Conservation (phyloP, 2,797 vertebrate genomes). For the Merluccius polli region DNA sequence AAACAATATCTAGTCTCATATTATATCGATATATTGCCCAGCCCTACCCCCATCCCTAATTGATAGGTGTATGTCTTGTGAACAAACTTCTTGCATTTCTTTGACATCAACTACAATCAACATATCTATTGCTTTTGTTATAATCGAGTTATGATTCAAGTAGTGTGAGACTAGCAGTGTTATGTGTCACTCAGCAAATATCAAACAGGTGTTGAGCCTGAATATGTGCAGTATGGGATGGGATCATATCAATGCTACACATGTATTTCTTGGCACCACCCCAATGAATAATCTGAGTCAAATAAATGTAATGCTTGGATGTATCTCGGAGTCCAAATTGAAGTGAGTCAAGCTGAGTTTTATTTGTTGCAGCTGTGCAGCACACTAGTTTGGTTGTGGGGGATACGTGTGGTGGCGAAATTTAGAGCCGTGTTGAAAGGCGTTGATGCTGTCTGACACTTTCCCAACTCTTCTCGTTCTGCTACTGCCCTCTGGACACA, state of each 20-base stretch:
- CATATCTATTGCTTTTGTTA: too few species aligned
- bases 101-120: too few species aligned
- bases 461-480: too few species aligned
- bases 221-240: neutral
- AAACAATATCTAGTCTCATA: too few species aligned
- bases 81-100: too few species aligned
- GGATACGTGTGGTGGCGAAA: conserved; percentile 20
- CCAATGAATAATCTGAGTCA: conserved; percentile 7
- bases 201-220: neutral
- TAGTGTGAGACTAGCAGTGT: too few species aligned
- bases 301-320: conserved; percentile 10
- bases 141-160: too few species aligned
- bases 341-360: conserved; percentile 24
- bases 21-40: too few species aligned
- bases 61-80: too few species aligned
- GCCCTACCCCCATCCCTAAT: too few species aligned
- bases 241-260: too few species aligned
- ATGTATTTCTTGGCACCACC: neutral
- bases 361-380: conserved; percentile 49
- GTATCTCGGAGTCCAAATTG: conserved; percentile 1
- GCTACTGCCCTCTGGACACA: too few species aligned
- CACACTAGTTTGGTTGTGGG: conserved; percentile 16
- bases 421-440: conserved; percentile 41
- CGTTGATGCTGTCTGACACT: conserved; percentile 18
- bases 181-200: neutral